Evolutionary conservation across 1,140 invertebrate genomes (phyloP).

Genomic region (Mercenaria mercenaria): DNA sequence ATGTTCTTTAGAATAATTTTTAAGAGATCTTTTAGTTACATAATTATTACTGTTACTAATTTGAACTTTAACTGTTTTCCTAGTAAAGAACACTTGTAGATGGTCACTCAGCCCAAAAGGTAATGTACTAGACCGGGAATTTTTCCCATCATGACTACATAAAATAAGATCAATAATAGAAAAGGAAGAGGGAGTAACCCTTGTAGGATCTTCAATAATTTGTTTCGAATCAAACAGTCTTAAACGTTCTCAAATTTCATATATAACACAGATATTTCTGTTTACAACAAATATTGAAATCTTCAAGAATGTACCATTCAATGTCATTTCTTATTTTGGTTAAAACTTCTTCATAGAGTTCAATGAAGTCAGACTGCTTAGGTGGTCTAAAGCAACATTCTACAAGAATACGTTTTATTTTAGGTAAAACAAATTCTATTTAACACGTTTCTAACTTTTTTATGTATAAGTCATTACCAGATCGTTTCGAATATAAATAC

Average conservation of each 20-base stretch:
- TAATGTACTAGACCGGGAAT: conserved; percentile 13
- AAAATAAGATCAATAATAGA: conserved; percentile 34
- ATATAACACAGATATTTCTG: conserved; percentile 17
- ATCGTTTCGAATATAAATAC: conserved; percentile 27
- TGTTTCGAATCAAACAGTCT: conserved; percentile 18
- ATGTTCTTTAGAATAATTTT: conserved; percentile 41
- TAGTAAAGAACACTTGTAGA: conserved; percentile 44
- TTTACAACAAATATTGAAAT: conserved; percentile 27
- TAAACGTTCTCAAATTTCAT: conserved; percentile 10
- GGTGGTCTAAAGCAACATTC: conserved; percentile 48
- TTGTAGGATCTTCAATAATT: conserved; percentile 34
- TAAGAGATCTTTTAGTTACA: conserved; percentile 25
- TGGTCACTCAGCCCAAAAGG: conserved; percentile 33
- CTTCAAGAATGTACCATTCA: conserved; percentile 35
- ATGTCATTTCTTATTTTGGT: conserved; percentile 5
- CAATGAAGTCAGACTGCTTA: conserved; percentile 10
- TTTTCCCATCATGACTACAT: conserved; percentile 22
- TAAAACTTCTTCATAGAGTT: conserved; percentile 41
- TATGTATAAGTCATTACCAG: conserved; percentile 11
- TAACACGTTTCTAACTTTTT: conserved; percentile 1
- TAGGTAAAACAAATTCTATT: conserved; percentile 15
- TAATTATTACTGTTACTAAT: conserved; percentile 9
- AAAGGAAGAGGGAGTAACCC: neutral
- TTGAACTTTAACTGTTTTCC: neutral
- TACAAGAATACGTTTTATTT: conserved; percentile 31